These are phyloP conservation scores for Uloborus plumipes DNA, from an alignment of 2,888 invertebrate species.

Conservation along the genomic window DNA sequence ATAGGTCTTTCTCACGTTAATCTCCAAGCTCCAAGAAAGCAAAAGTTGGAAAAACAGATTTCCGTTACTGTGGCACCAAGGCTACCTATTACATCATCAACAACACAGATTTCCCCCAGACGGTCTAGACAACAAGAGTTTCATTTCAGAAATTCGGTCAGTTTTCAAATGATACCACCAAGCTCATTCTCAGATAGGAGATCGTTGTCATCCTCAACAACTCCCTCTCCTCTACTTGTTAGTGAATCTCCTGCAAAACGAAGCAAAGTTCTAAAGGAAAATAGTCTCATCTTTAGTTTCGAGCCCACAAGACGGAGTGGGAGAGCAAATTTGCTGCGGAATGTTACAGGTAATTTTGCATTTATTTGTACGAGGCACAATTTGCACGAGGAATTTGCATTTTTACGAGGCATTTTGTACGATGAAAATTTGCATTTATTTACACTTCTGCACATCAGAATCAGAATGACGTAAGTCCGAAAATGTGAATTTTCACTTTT, in stretches of 20 bases:
- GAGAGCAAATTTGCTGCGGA: background rate
- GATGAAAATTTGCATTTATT: too few relatives aligned
- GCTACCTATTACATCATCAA: background rate
- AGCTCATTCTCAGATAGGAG: slow-evolving; percentile 35
- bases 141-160: slow-evolving; percentile 36
- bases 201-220: background rate
- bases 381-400: too few relatives aligned
- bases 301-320: slow-evolving; percentile 36
- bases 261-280: background rate
- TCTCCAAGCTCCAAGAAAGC: background rate
- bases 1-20: slow-evolving; percentile 10
- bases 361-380: too few relatives aligned
- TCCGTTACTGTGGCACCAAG: background rate
- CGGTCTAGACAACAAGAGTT: slow-evolving; percentile 18
- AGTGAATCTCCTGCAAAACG: background rate
- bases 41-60: too few relatives aligned
- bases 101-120: background rate
- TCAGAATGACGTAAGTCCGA: too few relatives aligned
- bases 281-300: slow-evolving; percentile 13
- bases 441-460: too few relatives aligned
- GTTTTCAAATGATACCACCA: slow-evolving; percentile 34
- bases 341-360: background rate
- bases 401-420: too few relatives aligned
- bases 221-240: background rate
- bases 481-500: too few relatives aligned